A percentile compares a stretch with the other conserved stretches of the same genome.
Evolutionary conservation across 1,140 invertebrate genomes (phyloP).

Genomic region (Aradophagus sp.): DNA sequence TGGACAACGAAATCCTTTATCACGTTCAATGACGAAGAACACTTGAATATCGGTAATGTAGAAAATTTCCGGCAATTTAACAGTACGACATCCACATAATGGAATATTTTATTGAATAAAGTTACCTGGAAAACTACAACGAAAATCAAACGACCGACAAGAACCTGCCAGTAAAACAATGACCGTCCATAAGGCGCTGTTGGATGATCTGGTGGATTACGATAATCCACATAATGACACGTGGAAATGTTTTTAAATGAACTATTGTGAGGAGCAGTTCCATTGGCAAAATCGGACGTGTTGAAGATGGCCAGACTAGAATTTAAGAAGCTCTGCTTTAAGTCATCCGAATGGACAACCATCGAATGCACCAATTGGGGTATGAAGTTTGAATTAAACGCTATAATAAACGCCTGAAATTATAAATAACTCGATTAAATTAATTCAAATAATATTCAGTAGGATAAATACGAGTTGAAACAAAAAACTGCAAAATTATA

Average conservation of each 20-base stretch:
- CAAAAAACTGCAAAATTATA: too few species aligned
- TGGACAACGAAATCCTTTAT: too few species aligned
- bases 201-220: slow-evolving; percentile 81
- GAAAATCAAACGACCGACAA: slow-evolving; percentile 91
- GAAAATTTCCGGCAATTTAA: too few species aligned
- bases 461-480: too few species aligned
- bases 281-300: slow-evolving; percentile 80
- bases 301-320: slow-evolving; percentile 89
- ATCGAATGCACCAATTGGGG: slow-evolving; percentile 90
- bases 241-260: slow-evolving; percentile 68
- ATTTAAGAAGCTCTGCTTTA: slow-evolving; percentile 84
- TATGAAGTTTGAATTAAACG: slow-evolving; percentile 98
- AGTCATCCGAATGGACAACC: slow-evolving; percentile 78
- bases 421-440: not conserved
- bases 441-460: not conserved
- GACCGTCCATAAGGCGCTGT: slow-evolving; percentile 81
- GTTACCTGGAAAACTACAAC: slow-evolving; percentile 91
- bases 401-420: slow-evolving; percentile 95
- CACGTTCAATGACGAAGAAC: too few species aligned
- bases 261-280: slow-evolving; percentile 64
- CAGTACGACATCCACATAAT: too few species aligned
- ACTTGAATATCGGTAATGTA: too few species aligned
- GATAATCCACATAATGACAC: slow-evolving; percentile 87
- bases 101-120: too few species aligned
- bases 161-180: slow-evolving; percentile 91